Conservation (phyloP, 2,888 invertebrate genomes). For the Marasmarcha lunaedactyla region DNA sequence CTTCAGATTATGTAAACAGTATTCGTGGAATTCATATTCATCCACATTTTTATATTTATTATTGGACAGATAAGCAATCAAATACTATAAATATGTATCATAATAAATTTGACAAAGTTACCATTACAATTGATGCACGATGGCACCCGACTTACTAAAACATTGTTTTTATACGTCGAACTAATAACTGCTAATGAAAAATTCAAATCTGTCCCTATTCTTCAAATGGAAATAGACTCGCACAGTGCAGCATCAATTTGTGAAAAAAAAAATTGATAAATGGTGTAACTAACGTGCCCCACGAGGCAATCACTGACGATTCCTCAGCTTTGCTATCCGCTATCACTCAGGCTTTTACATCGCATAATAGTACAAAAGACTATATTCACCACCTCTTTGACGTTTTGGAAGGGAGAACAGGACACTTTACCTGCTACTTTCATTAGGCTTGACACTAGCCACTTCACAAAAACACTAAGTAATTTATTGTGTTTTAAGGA, state of each 20-base stretch:
- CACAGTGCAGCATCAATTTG: constrained; percentile 2
- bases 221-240: constrained; percentile 4
- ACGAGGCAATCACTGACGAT: constrained; percentile 7
- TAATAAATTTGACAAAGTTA: constrained; percentile 4
- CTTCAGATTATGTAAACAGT: background rate
- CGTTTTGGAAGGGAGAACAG: constrained; percentile 1
- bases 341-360: background rate
- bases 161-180: constrained; percentile 3
- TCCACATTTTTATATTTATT: constrained; percentile 5
- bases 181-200: constrained; percentile 4
- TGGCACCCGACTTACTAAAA: constrained; percentile 3
- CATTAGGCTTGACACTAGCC: constrained; percentile 2
- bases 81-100: constrained; percentile 4
- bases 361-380: too few species aligned
- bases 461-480: constrained; percentile 1
- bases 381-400: constrained; percentile 3
- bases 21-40: constrained; percentile 5
- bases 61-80: constrained; percentile 5
- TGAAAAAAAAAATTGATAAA: constrained; percentile 3
- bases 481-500: background rate
- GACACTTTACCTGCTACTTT: background rate
- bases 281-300: background rate
- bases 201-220: constrained; percentile 3
- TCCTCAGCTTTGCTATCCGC: constrained; percentile 4
- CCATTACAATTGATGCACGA: constrained; percentile 5